These are phyloP conservation scores for Gymnocheta viridis DNA, from an alignment of 2,888 invertebrate genomes.

Conservation along the genomic window DNA sequence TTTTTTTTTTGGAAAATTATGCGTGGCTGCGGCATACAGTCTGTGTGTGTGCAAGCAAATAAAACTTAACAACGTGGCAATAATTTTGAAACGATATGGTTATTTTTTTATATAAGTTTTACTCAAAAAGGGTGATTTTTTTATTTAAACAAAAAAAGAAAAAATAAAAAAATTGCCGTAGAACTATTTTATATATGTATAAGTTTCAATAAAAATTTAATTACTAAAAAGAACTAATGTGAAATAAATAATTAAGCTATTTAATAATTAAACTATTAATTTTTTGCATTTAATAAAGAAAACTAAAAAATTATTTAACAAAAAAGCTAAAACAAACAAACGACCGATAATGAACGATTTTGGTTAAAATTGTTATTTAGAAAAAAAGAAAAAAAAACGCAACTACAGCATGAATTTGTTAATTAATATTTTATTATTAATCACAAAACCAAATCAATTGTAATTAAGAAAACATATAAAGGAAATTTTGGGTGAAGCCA, in stretches of 20 bases:
- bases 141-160: slow-evolving; percentile 18
- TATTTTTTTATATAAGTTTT: slow-evolving; percentile 70
- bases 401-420: slow-evolving; percentile 61
- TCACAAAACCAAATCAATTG: slow-evolving; percentile 55
- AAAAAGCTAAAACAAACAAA: slow-evolving; percentile 66
- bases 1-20: slow-evolving; percentile 73
- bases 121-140: slow-evolving; percentile 44
- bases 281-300: slow-evolving; percentile 11
- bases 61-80: slow-evolving; percentile 76
- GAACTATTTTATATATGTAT: slow-evolving; percentile 13
- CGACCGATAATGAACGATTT: slow-evolving; percentile 50
- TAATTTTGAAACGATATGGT: slow-evolving; percentile 71
- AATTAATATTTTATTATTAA: slow-evolving; percentile 56
- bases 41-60: slow-evolving; percentile 82
- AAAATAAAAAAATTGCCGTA: slow-evolving; percentile 31
- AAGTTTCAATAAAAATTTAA: slow-evolving; percentile 18
- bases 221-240: slow-evolving; percentile 40
- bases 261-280: slow-evolving; percentile 12
- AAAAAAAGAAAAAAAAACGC: slow-evolving; percentile 20
- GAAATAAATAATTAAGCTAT: slow-evolving; percentile 58
- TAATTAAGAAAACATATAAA: slow-evolving; percentile 66
- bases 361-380: slow-evolving; percentile 37
- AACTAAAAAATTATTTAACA: not conserved
- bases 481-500: slow-evolving; percentile 68
- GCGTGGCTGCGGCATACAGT: slow-evolving; percentile 83